Evolutionary conservation across 2,797 vertebrate genomes (phyloP).

Genomic region (Coregonus ussuriensis): DNA sequence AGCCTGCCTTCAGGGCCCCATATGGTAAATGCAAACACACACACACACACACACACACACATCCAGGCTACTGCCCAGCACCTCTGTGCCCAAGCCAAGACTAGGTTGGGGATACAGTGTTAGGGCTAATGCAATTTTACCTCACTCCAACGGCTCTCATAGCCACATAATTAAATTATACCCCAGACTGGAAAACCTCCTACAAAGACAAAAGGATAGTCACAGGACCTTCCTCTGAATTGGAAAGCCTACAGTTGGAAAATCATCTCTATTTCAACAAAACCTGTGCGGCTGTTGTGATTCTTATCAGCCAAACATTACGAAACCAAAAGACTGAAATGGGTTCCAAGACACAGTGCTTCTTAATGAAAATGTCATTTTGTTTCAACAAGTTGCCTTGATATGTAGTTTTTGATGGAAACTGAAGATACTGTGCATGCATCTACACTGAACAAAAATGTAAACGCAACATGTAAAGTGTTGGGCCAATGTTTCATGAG

Average conservation of each 20-base stretch:
- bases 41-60: constrained; percentile 11
- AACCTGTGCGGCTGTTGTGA: background rate
- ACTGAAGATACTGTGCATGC: constrained; percentile 4
- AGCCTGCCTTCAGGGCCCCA: background rate
- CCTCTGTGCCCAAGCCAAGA: background rate
- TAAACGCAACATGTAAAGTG: no score
- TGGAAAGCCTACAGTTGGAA: background rate
- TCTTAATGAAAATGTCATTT: background rate
- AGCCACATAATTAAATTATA: background rate
- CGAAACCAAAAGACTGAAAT: background rate
- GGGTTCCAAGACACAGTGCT: background rate
- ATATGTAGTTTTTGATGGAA: background rate
- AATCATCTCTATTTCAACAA: background rate
- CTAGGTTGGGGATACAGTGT: constrained; percentile 14
- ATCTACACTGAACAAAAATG: background rate
- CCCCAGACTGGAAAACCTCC: background rate
- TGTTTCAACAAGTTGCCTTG: background rate
- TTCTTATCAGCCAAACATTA: background rate
- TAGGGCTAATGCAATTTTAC: constrained; percentile 8
- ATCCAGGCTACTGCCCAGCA: background rate
- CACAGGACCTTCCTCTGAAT: background rate
- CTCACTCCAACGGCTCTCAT: background rate
- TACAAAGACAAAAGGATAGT: background rate
- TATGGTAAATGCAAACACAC: background rate
- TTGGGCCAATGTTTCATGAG: no score